Evolutionary conservation across 2,797 vertebrate species (phyloP), one percentile per base, ranked within the genome.

Genomic region (Molossus alvarezi): DNA sequence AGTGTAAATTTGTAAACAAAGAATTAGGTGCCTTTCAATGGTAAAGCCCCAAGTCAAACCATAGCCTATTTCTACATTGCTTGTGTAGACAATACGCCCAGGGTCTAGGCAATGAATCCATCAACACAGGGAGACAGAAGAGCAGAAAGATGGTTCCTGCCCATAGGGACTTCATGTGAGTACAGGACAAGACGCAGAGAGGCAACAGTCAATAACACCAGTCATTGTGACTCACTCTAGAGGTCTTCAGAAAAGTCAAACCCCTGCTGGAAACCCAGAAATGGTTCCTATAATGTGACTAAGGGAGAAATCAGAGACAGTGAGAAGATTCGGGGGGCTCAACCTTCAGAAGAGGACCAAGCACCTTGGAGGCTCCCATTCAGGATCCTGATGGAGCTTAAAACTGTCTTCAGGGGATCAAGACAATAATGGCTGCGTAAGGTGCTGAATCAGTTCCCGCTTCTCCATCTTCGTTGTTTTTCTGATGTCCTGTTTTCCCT

Each of bases 171-270:
- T 23, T 41, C 25, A 14, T 8, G 2, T 60, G 11, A 55, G 41
- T 9, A 4, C 20, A 84, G 77, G 23, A 23, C 82, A 95, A 94
- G 60, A 71, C 33, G 37, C 8, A 85, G 25, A 86, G 58, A 65
- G 18, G 9, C 20, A 71, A 69, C 0, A 53, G 67, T 11, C 41
- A 45, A 57, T 18, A 57, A 58, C 82, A 41, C 17, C 27, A 51
- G 13, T n/a, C 21, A 17, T 4, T 13, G 0, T 27, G 51, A 65
- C 37, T 45, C 12, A 55, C 25, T 67, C 18, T 64, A 14, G n/a
- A 90, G 73, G 23, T 83, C 62, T 86, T 64, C 10, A 64, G 55
- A 83, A 80, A 84, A 92, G 57, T 79, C 72, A 81, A 29, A 58
- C 21, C 21, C 11, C 57, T 60, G 23, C 73, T 4, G 6, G 85